Base-by-base conservation (phyloP, 2,797 vertebrate genomes). In the Hafferia zeledoni region DNA sequence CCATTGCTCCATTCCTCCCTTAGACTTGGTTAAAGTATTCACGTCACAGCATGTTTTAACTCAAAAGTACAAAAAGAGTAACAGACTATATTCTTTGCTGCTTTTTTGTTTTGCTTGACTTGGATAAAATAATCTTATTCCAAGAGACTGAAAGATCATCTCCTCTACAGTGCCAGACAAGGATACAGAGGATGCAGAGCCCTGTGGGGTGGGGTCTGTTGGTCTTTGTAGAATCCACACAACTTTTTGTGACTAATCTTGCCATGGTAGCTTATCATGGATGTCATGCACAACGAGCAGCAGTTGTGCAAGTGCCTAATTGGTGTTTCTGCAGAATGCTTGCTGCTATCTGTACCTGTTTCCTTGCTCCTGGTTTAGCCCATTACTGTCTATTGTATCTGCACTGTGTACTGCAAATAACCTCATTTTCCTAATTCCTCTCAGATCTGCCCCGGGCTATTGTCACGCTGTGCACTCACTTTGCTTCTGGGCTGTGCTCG, bases 401-500 rank as follows among this genome's bases (percentile, higher is more conserved):
- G 39, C 30, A 57, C 76, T n/a, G 37, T n/a, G 90, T 55, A 23
- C 74, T 6, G 39, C 90, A 88, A 60, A 52, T 72, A 56, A 76
- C 80, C 74, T 87, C 71, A 88, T 88, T 43, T 92, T 76, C 91
- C 86, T 93, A 89, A 97, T 94, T 96, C 87, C 86, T 95, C 72
- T 88, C 89, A 92, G 88, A 87, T 69, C 49, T 46, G 83, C 75
- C 95, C 93, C 88, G 35, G 83, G 91, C 86, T 95, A 63, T 89
- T 95, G 93, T 86, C 89, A 91, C 33, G 69, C 84, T 53, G 74
- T 72, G 87, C 94, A 78, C 89, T 89, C 83, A 75, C 94, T 87
- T 90, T 85, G 93, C 80, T 92, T 94, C 89, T 91, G 89, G 83
- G 68, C 80, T 95, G 79, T 31, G 83, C 85, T 91, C 89, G 91